Base-by-base conservation (phyloP, 2,888 invertebrate genomes). In the Sinopyrophorus schimmeli region DNA sequence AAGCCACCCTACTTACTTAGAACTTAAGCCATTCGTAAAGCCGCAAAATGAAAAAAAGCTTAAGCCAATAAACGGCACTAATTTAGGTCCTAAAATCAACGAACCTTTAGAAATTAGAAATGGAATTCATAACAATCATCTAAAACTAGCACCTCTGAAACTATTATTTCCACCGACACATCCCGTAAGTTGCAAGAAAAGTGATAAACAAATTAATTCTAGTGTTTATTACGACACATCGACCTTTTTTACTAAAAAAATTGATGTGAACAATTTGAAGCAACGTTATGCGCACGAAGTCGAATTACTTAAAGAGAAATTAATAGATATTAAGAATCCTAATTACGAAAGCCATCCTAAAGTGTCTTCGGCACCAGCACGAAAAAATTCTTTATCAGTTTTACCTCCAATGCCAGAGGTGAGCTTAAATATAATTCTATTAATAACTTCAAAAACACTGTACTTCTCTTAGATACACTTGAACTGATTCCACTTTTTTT, bases 201-300 rank as follows among this genome's bases (percentile, higher is more conserved):
- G 6, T 3, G 26, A 31, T 5, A 11, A 31, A 10, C 20, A 32
- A 4, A 39, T 28, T 9, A n/a, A 31, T 17, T 15, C 28, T 3
- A 20, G 9, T 10, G 17, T 48, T 11, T 30, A 62, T 51, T 68
- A 60, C 42, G 66, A 70, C 43, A 72, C 72, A 2, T 60, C 63
- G 34, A 71, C 72, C 1, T 72, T 67, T 58, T 73, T 72, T 53
- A 65, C 71, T 61, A 67, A 63, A 54, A 59, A 57, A 24, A 54
- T 59, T 10, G 67, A 72, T 48, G 47, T 64, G 1, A 35, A 53
- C 6, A 59, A 59, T 54, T 50, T 70, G 10, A 62, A 62, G 17
- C 68, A 69, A 18, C 55, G 62, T 7, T 73, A 72, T 44, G 46
- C 56, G 38, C 61, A 59, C 39, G 72, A 73, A 54, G 61, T 73